A percentile compares a stretch with the other conserved stretches of the same genome.
phyloP scores from a whole-genome alignment of 1,140 invertebrate genomes.

The Bombus breviceps region DNA sequence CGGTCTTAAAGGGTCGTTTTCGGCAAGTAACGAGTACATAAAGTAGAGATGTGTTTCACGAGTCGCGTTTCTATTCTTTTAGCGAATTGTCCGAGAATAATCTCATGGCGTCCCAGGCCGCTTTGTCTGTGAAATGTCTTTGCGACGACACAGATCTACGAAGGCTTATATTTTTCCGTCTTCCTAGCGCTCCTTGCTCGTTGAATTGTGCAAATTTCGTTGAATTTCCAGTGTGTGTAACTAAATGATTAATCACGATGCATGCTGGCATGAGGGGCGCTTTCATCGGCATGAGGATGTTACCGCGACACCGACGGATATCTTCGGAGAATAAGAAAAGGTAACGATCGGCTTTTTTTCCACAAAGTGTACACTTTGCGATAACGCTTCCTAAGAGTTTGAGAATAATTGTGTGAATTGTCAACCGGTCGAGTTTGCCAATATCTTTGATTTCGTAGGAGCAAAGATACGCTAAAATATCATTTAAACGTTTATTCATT shows the following conservation, averaged over 20 bases:
- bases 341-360: conserved; percentile 69
- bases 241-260: conserved; percentile 65
- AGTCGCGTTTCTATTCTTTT: not conserved
- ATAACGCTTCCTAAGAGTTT: not conserved
- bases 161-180: not conserved
- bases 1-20: no score
- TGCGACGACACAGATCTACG: not conserved
- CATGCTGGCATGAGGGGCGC: conserved; percentile 78
- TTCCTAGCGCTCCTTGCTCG: not conserved
- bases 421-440: no score
- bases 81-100: not conserved
- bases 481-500: no score
- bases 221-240: not conserved
- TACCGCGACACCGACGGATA: conserved; percentile 46
- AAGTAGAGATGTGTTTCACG: not conserved
- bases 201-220: not conserved
- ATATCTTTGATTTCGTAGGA: no score
- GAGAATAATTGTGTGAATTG: not conserved
- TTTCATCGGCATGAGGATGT: conserved; percentile 66
- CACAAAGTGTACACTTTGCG: not conserved
- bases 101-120: not conserved
- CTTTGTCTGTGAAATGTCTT: conserved; percentile 11
- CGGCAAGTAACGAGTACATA: not conserved
- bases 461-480: no score
- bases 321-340: conserved; percentile 74